Conservation (phyloP, 2,888 invertebrate species). For the Lasioglossum malachurum region DNA sequence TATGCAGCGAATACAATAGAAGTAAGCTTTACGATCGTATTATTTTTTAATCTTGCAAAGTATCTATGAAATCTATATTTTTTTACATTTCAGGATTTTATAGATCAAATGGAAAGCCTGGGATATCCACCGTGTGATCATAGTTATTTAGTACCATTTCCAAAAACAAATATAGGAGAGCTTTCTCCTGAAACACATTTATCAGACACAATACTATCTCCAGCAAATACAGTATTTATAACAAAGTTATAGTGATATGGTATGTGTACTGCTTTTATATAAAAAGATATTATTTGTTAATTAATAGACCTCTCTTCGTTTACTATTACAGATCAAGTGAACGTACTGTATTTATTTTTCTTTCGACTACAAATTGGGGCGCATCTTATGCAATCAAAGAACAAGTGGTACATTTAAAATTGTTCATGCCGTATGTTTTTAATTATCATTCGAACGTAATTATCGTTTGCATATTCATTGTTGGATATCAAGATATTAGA, state of each 20-base stretch:
- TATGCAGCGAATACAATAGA: slow-evolving; percentile 79
- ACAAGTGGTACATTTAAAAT: slow-evolving; percentile 14
- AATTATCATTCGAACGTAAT: slow-evolving; percentile 33
- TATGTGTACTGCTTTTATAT: slow-evolving; percentile 1
- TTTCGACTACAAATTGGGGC: slow-evolving; percentile 13
- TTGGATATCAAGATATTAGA: neutral
- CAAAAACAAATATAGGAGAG: slow-evolving; percentile 81
- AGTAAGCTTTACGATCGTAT: slow-evolving; percentile 66
- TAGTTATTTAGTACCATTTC: slow-evolving; percentile 82
- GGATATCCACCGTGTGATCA: slow-evolving; percentile 80
- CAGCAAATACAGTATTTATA: slow-evolving; percentile 84
- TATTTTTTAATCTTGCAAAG: neutral
- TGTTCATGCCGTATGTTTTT: slow-evolving; percentile 46
- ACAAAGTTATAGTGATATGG: slow-evolving; percentile 80
- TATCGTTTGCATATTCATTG: slow-evolving; percentile 1
- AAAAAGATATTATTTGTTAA: neutral
- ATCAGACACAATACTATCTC: slow-evolving; percentile 82
- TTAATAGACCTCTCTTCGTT: neutral
- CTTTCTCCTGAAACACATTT: slow-evolving; percentile 77
- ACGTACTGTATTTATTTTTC: slow-evolving; percentile 26
- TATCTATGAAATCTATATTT: neutral
- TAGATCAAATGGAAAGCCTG: slow-evolving; percentile 81
- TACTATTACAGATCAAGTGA: slow-evolving; percentile 20
- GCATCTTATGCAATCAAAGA: slow-evolving; percentile 28
- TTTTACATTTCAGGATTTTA: slow-evolving; percentile 74